Percentiles rank a stretch among this genome's conserved stretches.
Evolutionary conservation across 2,113 vertebrate genomes (phyloP).

Genomic region (Tichodroma muraria): DNA sequence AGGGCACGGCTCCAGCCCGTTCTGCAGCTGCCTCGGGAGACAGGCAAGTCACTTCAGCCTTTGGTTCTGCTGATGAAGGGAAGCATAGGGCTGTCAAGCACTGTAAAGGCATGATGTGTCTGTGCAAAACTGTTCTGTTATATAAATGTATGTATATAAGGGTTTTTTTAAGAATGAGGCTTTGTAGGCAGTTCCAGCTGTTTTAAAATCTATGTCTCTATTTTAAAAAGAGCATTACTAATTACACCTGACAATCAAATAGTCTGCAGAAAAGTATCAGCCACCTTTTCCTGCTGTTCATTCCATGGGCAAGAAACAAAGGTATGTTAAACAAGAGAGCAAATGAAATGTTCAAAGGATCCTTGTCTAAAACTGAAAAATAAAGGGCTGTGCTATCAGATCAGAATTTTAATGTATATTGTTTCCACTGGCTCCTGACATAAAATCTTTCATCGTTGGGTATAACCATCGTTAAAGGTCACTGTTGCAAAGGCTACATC

Average conservation of each 20-base stretch:
- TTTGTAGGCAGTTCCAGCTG: neutral
- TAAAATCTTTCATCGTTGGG: conserved; percentile 57
- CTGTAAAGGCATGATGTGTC: neutral
- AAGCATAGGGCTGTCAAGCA: neutral
- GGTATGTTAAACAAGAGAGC: conserved; percentile 31
- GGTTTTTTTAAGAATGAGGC: neutral
- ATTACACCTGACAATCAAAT: conserved; percentile 25
- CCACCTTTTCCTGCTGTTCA: conserved; percentile 6
- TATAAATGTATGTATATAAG: neutral
- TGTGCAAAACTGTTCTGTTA: neutral
- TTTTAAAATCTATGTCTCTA: neutral
- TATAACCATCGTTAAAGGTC: conserved; percentile 61
- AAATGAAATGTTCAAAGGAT: conserved; percentile 54
- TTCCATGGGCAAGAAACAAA: conserved; percentile 48
- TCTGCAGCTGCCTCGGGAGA: neutral
- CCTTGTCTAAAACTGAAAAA: conserved; percentile 43
- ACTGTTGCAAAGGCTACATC: conserved; percentile 51
- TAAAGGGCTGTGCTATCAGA: conserved; percentile 46
- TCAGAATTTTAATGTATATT: conserved; percentile 49
- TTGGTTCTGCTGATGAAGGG: neutral
- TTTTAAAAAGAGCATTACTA: conserved; percentile 44
- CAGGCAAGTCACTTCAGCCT: neutral
- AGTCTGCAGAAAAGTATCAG: neutral
- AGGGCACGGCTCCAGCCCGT: neutral
- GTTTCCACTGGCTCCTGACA: conserved; percentile 8